phyloP scores from a whole-genome alignment of 2,113 vertebrate species.

The Oenanthe melanoleuca region DNA sequence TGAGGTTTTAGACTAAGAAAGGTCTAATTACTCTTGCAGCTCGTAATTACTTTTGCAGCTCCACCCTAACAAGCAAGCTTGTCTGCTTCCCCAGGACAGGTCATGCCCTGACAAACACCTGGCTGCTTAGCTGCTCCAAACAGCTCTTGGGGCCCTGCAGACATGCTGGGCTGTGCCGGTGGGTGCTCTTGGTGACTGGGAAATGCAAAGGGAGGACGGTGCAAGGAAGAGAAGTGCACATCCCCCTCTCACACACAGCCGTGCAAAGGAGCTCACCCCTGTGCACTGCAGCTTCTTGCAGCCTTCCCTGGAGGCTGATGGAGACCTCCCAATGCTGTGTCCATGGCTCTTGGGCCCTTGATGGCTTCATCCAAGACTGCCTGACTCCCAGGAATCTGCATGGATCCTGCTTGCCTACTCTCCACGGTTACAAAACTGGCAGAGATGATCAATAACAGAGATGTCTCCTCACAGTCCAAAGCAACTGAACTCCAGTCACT shows the following conservation, averaged over 20 bases:
- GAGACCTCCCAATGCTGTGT: not conserved
- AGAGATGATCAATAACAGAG: not conserved
- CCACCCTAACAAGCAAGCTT: not conserved
- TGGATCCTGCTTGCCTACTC: not conserved
- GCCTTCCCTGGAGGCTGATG: not conserved
- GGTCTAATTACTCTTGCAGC: not conserved
- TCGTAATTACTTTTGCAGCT: not conserved
- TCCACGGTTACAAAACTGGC: not conserved
- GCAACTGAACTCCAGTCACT: not conserved
- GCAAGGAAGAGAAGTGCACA: not conserved
- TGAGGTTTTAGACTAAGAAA: not conserved
- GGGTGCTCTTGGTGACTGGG: not conserved
- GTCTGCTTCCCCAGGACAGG: not conserved
- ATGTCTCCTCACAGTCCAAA: not conserved
- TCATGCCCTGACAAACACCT: not conserved
- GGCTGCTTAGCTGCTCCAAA: not conserved
- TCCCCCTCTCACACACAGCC: accelerated
- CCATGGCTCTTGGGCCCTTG: not conserved
- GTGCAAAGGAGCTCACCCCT: not conserved
- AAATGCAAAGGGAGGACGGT: not conserved
- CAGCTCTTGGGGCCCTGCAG: not conserved
- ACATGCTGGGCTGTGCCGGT: accelerated
- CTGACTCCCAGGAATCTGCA: not conserved
- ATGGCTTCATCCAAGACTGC: not conserved
- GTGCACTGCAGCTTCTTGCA: too few relatives aligned